phyloP scores from a whole-genome alignment of 35 echinoderm and acorn worm genomes.

The Anneissia japonica region DNA sequence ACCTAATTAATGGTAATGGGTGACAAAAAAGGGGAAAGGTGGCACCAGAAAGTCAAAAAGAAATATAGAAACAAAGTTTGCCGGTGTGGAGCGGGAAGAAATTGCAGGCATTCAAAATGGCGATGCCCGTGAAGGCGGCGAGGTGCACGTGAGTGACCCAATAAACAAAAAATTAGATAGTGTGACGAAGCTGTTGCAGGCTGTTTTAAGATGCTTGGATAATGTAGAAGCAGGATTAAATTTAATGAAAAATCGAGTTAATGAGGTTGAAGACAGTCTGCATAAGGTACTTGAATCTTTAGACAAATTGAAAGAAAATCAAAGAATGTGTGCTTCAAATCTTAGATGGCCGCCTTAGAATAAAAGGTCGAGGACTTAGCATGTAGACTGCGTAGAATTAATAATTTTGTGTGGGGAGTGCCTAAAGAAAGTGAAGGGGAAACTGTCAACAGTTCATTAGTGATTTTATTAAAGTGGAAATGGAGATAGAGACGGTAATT shows the following conservation, averaged over 20 bases:
- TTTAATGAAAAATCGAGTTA: neutral
- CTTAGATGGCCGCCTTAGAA: neutral
- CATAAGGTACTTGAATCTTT: neutral
- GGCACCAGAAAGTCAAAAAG: too few relatives aligned
- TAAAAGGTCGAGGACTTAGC: neutral
- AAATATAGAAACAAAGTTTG: too few relatives aligned
- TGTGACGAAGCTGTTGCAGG: too few relatives aligned
- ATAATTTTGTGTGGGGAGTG: neutral
- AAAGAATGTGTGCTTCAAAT: neutral
- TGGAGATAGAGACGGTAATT: neutral
- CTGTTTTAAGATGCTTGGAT: neutral
- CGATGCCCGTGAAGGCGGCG: too few relatives aligned
- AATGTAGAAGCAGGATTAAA: neutral
- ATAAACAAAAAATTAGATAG: too few relatives aligned
- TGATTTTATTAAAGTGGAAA: neutral
- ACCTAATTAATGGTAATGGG: too few relatives aligned
- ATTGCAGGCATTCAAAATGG: too few relatives aligned
- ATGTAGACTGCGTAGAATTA: neutral
- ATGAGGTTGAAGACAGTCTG: neutral
- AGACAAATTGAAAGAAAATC: neutral
- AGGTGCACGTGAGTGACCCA: too few relatives aligned
- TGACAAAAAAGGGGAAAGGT: too few relatives aligned
- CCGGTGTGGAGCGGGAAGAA: too few relatives aligned
- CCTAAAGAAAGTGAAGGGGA: too few relatives aligned
- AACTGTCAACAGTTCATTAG: neutral